phyloP scores from a whole-genome alignment of 1,140 invertebrate species.

The Vanessa atalanta region DNA sequence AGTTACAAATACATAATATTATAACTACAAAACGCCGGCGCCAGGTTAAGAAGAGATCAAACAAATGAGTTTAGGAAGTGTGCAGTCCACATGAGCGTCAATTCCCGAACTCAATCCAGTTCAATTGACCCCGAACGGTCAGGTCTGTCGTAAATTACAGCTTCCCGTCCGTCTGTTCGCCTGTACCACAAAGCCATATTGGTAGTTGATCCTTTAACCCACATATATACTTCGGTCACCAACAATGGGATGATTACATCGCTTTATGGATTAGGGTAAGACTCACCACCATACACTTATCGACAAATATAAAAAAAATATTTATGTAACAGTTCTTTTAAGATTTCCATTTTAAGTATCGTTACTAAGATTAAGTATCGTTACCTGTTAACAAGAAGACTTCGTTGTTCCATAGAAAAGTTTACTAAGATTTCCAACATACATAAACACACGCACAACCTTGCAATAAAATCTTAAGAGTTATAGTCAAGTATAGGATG shows the following conservation, averaged over 20 bases:
- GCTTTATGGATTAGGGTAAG: conserved; percentile 15
- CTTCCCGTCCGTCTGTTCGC: conserved; percentile 45
- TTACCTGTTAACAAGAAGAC: no score
- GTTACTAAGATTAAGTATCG: no score
- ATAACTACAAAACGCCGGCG: not conserved
- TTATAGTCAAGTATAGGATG: no score
- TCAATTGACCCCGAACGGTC: conserved; percentile 57
- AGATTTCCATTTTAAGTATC: no score
- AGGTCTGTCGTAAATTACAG: conserved; percentile 50
- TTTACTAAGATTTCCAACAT: no score
- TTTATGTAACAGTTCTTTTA: no score
- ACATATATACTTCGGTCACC: conserved; percentile 32
- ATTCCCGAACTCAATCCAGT: conserved; percentile 16
- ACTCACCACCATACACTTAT: no score
- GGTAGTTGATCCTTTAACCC: conserved; percentile 63
- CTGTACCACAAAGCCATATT: conserved; percentile 39
- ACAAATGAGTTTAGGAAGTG: not conserved
- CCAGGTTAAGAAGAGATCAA: not conserved
- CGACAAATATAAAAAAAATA: no score
- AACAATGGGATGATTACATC: conserved; percentile 26
- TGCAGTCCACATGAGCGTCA: not conserved
- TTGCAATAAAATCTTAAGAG: no score
- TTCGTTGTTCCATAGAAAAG: no score
- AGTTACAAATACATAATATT: no score
- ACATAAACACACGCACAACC: no score